Conservation (phyloP, 1,140 invertebrate species). For the Drosophila subpulchrella region DNA sequence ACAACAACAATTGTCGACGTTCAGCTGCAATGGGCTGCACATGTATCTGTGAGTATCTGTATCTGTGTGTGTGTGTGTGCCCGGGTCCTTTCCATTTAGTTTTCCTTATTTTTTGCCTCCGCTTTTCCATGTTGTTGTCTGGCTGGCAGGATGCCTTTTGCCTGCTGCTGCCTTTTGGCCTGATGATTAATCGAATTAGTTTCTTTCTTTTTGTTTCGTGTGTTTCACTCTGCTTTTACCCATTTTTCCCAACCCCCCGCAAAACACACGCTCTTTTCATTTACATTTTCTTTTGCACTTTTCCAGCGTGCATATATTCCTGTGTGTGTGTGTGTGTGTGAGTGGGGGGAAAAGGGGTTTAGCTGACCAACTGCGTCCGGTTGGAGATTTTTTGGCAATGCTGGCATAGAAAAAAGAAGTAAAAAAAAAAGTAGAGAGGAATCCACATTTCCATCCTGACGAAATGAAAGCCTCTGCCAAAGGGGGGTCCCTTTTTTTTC, state of each 20-base stretch:
- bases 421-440: slow-evolving; percentile 6
- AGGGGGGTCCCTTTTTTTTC: slow-evolving; percentile 13
- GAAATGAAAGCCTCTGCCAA: slow-evolving; percentile 77
- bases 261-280: slow-evolving; percentile 63
- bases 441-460: slow-evolving; percentile 73
- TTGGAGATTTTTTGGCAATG: slow-evolving; percentile 74
- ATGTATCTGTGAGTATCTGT: slow-evolving; percentile 24
- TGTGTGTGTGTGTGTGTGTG: slow-evolving; percentile 11
- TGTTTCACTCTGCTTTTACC: slow-evolving; percentile 2
- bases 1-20: slow-evolving; percentile 34
- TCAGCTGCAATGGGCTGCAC: slow-evolving; percentile 64
- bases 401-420: slow-evolving; percentile 40
- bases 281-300: slow-evolving; percentile 81
- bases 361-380: slow-evolving; percentile 77
- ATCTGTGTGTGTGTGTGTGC: slow-evolving; percentile 19
- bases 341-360: background rate
- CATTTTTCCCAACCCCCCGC: background rate
- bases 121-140: slow-evolving; percentile 8
- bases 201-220: slow-evolving; percentile 60
- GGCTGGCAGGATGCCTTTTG: slow-evolving; percentile 49
- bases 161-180: slow-evolving; percentile 53
- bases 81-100: slow-evolving; percentile 33
- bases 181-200: slow-evolving; percentile 83
- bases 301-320: slow-evolving; percentile 65
- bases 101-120: slow-evolving; percentile 26